Evolutionary conservation across 2,888 invertebrate species (phyloP).

Genomic region (Gymnocheta viridis): DNA sequence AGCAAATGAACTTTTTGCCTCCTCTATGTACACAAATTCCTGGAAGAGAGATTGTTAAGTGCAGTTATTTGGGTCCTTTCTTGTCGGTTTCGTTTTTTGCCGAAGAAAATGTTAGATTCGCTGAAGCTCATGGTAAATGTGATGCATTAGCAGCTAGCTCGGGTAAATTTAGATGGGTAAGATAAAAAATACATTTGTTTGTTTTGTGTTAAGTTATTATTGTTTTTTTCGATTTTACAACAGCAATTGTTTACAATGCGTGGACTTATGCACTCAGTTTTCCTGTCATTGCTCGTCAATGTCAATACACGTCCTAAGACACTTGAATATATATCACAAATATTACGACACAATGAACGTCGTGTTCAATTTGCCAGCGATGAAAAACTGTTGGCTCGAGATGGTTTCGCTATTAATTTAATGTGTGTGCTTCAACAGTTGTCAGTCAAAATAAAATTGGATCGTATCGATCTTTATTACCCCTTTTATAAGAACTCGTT

Average conservation of each 20-base stretch:
- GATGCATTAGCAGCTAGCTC: slow-evolving; percentile 76
- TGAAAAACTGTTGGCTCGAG: slow-evolving; percentile 92
- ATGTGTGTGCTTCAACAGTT: slow-evolving; percentile 95
- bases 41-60: slow-evolving; percentile 93
- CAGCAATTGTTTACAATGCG: slow-evolving; percentile 91
- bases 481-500: slow-evolving; percentile 91
- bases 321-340: slow-evolving; percentile 89
- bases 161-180: slow-evolving; percentile 79
- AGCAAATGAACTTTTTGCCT: slow-evolving; percentile 88
- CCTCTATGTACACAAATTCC: slow-evolving; percentile 88
- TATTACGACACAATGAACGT: slow-evolving; percentile 91
- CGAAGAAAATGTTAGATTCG: slow-evolving; percentile 95
- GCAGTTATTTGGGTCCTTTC: slow-evolving; percentile 95
- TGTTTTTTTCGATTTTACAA: slow-evolving; percentile 72
- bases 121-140: slow-evolving; percentile 85
- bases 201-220: background rate
- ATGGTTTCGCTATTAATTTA: slow-evolving; percentile 97
- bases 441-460: slow-evolving; percentile 93
- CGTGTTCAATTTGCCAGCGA: slow-evolving; percentile 95
- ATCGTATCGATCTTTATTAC: slow-evolving; percentile 94
- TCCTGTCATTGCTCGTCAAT: slow-evolving; percentile 92
- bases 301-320: slow-evolving; percentile 90
- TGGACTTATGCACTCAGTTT: slow-evolving; percentile 89
- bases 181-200: slow-evolving; percentile 42
- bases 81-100: slow-evolving; percentile 95